Evolutionary conservation across 2,797 vertebrate species (phyloP), one percentile per base, ranked within the genome.

Genomic region (Coranthus polyacanthus): DNA sequence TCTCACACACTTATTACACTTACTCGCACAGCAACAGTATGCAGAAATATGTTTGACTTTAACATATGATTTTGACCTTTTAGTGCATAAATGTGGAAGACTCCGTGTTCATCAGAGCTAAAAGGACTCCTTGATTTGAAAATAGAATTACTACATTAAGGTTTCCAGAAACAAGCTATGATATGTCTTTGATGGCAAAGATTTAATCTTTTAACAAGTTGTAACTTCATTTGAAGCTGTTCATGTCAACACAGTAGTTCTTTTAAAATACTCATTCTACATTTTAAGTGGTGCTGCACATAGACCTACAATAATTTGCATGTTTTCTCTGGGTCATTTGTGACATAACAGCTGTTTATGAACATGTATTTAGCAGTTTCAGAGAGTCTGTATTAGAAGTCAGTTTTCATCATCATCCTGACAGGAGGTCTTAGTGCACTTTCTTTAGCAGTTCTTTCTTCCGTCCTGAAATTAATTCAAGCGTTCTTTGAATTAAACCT

Each of bases 1-100:
- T 64, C 56, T 42, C 76, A 78, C 52, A 50, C 59, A 54, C 54
- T 46, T 39, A 39, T 51, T 64, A 55, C 51, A 68, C 54, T 46
- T 65, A 26, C 65, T 72, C 49, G 56, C 57, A 41, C 38, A 34
- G 12, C 24, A 52, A 29, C 9, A n/a, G 17, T 37, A n/a, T 37
- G 22, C n/a, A 13, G 5, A 47, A 26, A 78, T 37, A 12, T 41
- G 55, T 52, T 46, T 61, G 26, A 44, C 18, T 62, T 11, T 2
- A 29, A 15, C 12, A 1, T 13, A 17, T 5, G 3, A 1, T 50
- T 63, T 61, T 12, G 13, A 65, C 60, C 11, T 54, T 66, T 49
- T 43, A 26, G 12, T 6, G 3, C 46, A 42, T 3, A 22, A 29
- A n/a, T 41, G 5, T 17, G 15, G 4, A 22, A 6, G 15, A 45